Percentiles rank a stretch among this genome's conserved stretches.
Evolutionary conservation across 2,797 vertebrate genomes (phyloP).

Genomic region (Threskiornis aethiopicus): DNA sequence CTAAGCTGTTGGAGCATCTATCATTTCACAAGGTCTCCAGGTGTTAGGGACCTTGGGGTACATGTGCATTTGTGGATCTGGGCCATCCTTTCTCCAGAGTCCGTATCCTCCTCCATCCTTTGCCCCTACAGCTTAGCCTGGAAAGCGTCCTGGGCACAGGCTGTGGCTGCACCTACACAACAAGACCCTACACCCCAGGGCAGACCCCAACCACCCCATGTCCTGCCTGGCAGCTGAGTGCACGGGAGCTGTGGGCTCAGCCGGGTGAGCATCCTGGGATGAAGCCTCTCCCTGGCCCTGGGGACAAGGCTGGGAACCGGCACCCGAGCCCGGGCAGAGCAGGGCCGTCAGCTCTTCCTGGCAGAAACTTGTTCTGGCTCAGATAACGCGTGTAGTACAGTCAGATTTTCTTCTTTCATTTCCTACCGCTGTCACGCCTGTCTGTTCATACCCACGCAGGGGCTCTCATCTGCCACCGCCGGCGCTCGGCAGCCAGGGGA

Average conservation of each 20-base stretch:
- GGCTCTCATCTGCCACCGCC: background rate
- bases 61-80: fast-evolving
- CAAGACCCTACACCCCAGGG: background rate
- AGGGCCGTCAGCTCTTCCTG: background rate
- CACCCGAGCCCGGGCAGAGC: fast-evolving
- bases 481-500: fast-evolving
- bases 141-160: background rate
- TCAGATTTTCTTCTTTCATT: background rate
- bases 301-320: background rate
- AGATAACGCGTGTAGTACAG: fast-evolving
- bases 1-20: background rate
- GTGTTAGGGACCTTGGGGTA: no score
- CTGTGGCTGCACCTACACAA: background rate
- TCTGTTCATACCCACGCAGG: background rate
- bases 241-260: background rate
- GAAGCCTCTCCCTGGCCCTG: fast-evolving
- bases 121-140: background rate
- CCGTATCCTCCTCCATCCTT: fast-evolving
- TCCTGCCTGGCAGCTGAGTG: background rate
- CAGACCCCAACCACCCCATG: background rate
- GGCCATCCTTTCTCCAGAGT: background rate
- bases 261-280: background rate
- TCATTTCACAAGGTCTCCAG: background rate
- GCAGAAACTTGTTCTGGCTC: background rate
- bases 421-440: background rate